phyloP scores from a whole-genome alignment of 2,797 vertebrate genomes.

The Chelidonichthys spinosus region DNA sequence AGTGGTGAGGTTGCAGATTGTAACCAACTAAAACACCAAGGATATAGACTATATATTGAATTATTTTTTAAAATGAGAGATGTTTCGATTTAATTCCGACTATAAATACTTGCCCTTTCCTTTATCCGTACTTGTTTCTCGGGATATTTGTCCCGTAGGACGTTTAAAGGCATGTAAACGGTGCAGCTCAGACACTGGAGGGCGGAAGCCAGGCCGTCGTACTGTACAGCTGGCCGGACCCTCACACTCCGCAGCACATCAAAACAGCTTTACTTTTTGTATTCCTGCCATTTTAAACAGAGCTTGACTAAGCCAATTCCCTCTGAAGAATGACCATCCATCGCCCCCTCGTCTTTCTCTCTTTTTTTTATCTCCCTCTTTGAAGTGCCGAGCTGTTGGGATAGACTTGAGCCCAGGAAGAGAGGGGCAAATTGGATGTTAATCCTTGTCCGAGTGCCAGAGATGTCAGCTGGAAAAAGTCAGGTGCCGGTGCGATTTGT shows the following conservation, averaged over 20 bases:
- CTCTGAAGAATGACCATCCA: constrained; percentile 73
- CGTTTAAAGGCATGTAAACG: constrained; percentile 3
- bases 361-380: constrained; percentile 76
- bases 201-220: constrained; percentile 34
- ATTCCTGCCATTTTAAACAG: constrained; percentile 76
- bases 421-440: constrained; percentile 83
- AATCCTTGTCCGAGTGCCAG: constrained; percentile 82
- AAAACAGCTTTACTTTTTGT: constrained; percentile 78
- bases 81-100: too few species aligned
- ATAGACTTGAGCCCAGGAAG: constrained; percentile 81
- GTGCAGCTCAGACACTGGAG: constrained; percentile 41
- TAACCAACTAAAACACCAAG: too few species aligned
- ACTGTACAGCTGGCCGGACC: constrained; percentile 56
- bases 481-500: constrained; percentile 79
- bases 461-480: constrained; percentile 84
- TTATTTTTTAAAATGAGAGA: too few species aligned
- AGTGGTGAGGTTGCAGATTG: too few species aligned
- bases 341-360: constrained; percentile 19
- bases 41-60: too few species aligned
- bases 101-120: too few species aligned
- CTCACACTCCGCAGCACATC: constrained; percentile 68
- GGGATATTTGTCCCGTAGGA: too few species aligned
- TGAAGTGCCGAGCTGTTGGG: constrained; percentile 84
- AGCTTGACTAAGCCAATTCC: constrained; percentile 79
- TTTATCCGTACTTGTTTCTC: too few species aligned